These are phyloP conservation scores for Pegoplata infirma DNA, from an alignment of 2,888 invertebrate genomes.

Conservation along the genomic window DNA sequence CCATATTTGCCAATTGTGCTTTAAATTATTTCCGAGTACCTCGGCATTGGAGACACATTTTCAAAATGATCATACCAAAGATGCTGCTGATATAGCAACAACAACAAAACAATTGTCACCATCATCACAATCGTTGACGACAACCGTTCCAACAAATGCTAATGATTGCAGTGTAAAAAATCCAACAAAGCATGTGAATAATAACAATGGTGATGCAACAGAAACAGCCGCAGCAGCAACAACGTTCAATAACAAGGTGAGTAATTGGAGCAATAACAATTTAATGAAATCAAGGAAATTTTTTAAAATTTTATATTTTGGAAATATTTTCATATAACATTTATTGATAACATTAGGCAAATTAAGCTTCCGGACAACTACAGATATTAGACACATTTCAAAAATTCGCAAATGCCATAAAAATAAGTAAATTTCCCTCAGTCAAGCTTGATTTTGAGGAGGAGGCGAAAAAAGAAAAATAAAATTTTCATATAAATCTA, in stretches of 20 bases:
- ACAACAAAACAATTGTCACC: constrained; percentile 42
- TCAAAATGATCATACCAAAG: constrained; percentile 94
- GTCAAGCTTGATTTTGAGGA: too few species aligned
- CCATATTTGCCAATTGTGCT: constrained; percentile 97
- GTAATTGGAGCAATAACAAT: not conserved
- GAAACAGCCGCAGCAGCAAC: not conserved
- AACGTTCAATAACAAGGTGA: constrained; percentile 44
- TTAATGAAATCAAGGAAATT: too few species aligned
- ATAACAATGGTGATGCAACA: constrained; percentile 33
- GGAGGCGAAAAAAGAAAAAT: too few species aligned
- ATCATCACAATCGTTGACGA: constrained; percentile 26
- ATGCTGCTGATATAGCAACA: constrained; percentile 74
- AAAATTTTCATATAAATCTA: too few species aligned
- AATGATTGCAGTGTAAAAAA: constrained; percentile 7
- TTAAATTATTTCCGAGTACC: constrained; percentile 98
- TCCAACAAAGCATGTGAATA: constrained; percentile 4
- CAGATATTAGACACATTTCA: too few species aligned
- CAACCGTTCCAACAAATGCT: constrained; percentile 1
- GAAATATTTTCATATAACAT: too few species aligned
- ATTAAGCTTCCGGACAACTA: too few species aligned
- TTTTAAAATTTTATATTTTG: too few species aligned
- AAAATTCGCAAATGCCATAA: too few species aligned
- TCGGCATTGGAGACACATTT: constrained; percentile 97
- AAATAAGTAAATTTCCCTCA: too few species aligned
- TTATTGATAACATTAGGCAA: too few species aligned